Base-by-base conservation (phyloP, 2,797 vertebrate genomes). In the Aldrovandia affinis region DNA sequence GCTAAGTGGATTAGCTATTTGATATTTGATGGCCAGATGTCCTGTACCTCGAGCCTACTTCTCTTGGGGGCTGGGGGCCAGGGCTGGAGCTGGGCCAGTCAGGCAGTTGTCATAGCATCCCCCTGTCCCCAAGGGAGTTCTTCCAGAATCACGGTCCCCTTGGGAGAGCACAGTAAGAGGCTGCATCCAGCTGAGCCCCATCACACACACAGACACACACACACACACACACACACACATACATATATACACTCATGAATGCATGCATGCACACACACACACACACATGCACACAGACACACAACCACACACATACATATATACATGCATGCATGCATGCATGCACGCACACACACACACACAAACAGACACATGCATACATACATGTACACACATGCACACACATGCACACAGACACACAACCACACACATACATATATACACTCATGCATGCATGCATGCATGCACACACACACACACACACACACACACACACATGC, bases 91-190 rank as follows among this genome's bases (percentile, higher is more conserved):
- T 55, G 84, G 87, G 86, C 88, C 84, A 7, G 55, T 57, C 90
- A 47, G 86, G 85, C 84, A 87, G 93, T 93, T 93, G 88, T 93
- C 89, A 94, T 93, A 87, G 92, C 81, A 87, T 93, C 85, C 90
- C 91, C 91, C 91, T 93, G 92, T 94, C 83, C 93, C 90, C 89
- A 92, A 89, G 92, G 70, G 70, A 75, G 39, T 18, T 9, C 70
- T 44, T 7, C 4, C 70, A 44, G 22, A 39, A 22, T 75, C 36
- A 42, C 44, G 36, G 14, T 22, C 70, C 39, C 36, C 18, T 39
- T 70, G 65, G 65, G 65, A 70, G 65, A 30, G 65, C 36, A 42
- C 22, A 65, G 42, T 44, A 36, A 65, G 61, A 70, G 81, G 59
- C 63, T 68, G 25, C 42, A 50, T 70, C n/a, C 59, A 70, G 42